Conservation (phyloP, 2,888 invertebrate species). For the Eucriotettix oculatus region DNA sequence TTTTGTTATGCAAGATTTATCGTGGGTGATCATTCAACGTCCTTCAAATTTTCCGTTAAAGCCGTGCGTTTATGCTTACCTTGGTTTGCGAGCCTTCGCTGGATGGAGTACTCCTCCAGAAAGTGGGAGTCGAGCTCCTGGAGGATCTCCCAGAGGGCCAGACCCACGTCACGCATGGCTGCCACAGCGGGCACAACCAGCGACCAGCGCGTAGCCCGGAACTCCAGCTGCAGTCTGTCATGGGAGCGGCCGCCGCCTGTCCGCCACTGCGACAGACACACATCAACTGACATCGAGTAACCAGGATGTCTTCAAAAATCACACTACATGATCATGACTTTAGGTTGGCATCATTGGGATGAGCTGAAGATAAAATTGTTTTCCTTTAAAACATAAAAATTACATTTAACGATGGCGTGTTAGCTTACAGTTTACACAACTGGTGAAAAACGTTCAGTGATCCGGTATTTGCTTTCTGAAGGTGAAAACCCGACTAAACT, state of each 20-base stretch:
- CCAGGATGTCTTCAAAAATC: too few relatives aligned
- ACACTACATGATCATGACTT: not conserved
- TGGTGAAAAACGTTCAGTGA: too few relatives aligned
- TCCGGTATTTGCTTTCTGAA: too few relatives aligned
- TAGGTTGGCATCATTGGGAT: not conserved
- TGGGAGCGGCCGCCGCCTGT: slow-evolving; percentile 41
- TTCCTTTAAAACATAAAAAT: too few relatives aligned
- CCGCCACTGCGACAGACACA: slow-evolving; percentile 30
- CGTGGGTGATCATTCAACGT: too few relatives aligned
- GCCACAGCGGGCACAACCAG: slow-evolving; percentile 35
- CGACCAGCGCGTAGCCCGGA: slow-evolving; percentile 39
- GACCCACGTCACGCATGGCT: slow-evolving; percentile 40
- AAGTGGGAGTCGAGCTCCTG: slow-evolving; percentile 35
- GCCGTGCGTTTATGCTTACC: slow-evolving; percentile 10
- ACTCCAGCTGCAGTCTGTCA: slow-evolving; percentile 40
- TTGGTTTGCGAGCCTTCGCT: slow-evolving; percentile 16
- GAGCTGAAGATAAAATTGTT: not conserved
- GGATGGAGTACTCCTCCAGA: slow-evolving; percentile 25
- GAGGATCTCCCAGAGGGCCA: slow-evolving; percentile 33
- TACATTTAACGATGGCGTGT: too few relatives aligned
- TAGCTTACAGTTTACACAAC: too few relatives aligned
- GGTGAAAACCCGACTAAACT: too few relatives aligned
- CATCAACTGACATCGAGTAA: not conserved
- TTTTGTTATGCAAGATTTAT: too few relatives aligned
- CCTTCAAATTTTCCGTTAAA: too few relatives aligned